Percentiles rank a stretch among this genome's conserved stretches.
Conservation (phyloP, 1,140 invertebrate genomes). For the Trichomalopsis sarcophagae region DNA sequence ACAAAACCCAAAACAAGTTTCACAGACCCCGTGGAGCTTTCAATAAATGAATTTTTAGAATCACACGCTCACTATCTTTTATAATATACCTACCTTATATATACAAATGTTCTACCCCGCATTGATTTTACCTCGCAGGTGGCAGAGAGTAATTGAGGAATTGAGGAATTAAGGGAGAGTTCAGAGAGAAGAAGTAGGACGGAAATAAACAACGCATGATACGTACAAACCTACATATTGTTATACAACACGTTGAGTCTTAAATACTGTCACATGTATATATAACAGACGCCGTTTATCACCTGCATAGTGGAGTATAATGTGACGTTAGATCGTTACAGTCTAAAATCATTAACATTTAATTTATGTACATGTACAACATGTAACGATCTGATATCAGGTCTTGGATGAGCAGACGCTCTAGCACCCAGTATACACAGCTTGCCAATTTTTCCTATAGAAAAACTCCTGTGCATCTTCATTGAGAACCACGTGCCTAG, state of each 20-base stretch:
- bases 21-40: conserved; percentile 52
- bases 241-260: conserved; percentile 72
- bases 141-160: not conserved
- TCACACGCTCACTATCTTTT: not conserved
- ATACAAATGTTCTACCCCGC: not conserved
- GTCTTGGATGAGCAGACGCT: conserved; percentile 32
- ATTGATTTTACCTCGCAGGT: too few species aligned
- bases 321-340: conserved; percentile 56
- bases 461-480: not conserved
- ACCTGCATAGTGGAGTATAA: conserved; percentile 54
- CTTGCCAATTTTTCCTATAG: not conserved
- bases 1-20: conserved; percentile 62
- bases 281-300: not conserved
- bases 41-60: conserved; percentile 71
- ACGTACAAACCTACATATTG: conserved; percentile 72
- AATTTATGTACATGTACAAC: conserved; percentile 46
- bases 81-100: too few species aligned
- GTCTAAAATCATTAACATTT: conserved; percentile 51
- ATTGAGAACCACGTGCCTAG: not conserved
- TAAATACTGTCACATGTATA: conserved; percentile 71
- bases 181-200: not conserved
- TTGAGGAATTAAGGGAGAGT: not conserved
- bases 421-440: conserved; percentile 36
- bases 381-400: conserved; percentile 35
- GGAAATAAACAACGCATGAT: conserved; percentile 52